Base-by-base conservation (phyloP, 2,888 invertebrate genomes). In the Lissocephala sabroskyi region DNA sequence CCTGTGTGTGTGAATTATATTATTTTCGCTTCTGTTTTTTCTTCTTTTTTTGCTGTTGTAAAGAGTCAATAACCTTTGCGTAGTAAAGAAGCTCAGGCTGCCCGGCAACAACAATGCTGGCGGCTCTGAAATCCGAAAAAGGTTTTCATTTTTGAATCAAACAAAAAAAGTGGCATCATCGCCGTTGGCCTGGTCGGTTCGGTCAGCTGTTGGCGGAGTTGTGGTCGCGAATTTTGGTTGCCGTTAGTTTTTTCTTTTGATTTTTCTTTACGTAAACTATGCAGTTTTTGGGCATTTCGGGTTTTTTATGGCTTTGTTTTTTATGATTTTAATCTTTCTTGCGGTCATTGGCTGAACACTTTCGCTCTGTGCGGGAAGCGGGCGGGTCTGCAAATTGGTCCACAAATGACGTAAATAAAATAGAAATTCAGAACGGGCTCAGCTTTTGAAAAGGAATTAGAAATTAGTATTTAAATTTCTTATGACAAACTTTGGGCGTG, bases 31-130 rank as follows among this genome's bases (percentile, higher is more conserved):
- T 68, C 77, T 68, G 68, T 74, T 65, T 57, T 56, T 62, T 66
- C 50, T 32, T 68, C 74, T 68, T 77, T 73, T 65, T 57, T 59
- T 63, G 71, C 49, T 62, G 60, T 56, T 68, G 70, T 73, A 70
- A 74, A 66, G 46, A 77, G 68, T 70, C 68, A 70, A 77, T 66
- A 70, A 70, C 68, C 68, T 70, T 66, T 56, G 54, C 63, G 62
- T 57, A 68, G 56, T 62, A 52, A 68, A 68, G 77, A 76, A 73
- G 68, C 74, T 16, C 26, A 28, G 14, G 9, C 40, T 26, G 28
- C 26, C 28, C 3, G 41, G 37, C 48, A 45, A 45, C 30, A 40
- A 40, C n/a, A 40, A 35, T 23, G n/a, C n/a, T n/a, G n/a, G n/a
- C n/a, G n/a, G n/a, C n/a, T n/a, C n/a, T n/a, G n/a, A n/a, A n/a